These are phyloP conservation scores for Ornithoptera priamus DNA, from an alignment of 2,888 invertebrate genomes.

Conservation along the genomic window DNA sequence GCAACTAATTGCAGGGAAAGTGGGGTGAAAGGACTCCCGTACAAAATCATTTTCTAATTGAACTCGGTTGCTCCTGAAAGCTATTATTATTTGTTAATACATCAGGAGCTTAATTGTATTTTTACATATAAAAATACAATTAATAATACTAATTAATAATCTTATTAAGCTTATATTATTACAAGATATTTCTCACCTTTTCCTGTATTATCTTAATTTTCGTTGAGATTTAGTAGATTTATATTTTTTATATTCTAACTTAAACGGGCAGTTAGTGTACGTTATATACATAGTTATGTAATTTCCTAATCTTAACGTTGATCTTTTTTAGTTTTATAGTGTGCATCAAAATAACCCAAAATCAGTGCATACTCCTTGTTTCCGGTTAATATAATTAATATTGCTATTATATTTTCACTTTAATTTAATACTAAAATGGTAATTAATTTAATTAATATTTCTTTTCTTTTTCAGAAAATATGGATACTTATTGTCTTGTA, in stretches of 20 bases:
- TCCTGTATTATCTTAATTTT: neutral
- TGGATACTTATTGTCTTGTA: neutral
- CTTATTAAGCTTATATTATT: neutral
- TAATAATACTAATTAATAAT: too few relatives aligned
- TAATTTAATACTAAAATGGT: too few relatives aligned
- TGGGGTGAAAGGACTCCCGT: slow-evolving; percentile 70
- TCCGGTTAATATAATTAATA: too few relatives aligned
- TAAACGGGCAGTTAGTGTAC: too few relatives aligned
- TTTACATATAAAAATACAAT: too few relatives aligned
- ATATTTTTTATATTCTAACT: neutral
- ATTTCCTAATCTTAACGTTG: too few relatives aligned
- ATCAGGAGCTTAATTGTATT: slow-evolving; percentile 15
- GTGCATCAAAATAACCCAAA: too few relatives aligned
- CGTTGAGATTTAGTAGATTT: neutral
- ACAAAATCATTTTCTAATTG: slow-evolving; percentile 75
- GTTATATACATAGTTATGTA: too few relatives aligned
- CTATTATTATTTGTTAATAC: slow-evolving; percentile 30
- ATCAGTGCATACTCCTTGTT: too few relatives aligned
- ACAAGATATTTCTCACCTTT: neutral
- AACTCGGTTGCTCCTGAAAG: slow-evolving; percentile 35
- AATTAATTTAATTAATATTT: neutral
- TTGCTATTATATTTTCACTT: too few relatives aligned
- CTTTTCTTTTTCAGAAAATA: slow-evolving; percentile 12
- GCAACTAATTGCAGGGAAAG: slow-evolving; percentile 79
- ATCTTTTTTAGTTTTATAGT: too few relatives aligned